These are phyloP conservation scores for Leucozona laternaria DNA, from an alignment of 2,888 invertebrate species.

Conservation along the genomic window DNA sequence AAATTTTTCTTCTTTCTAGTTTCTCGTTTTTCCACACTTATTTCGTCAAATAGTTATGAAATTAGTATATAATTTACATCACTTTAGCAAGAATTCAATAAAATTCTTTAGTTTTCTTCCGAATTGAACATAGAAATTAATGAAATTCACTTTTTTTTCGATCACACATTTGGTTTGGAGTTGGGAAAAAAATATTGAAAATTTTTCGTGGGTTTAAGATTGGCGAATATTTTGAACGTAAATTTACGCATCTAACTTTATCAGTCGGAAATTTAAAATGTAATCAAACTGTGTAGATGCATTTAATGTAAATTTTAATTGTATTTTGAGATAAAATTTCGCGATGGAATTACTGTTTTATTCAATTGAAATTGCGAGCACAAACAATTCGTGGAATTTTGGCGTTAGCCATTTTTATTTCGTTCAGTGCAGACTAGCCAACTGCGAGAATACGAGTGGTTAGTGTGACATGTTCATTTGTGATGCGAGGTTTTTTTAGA, in stretches of 20 bases:
- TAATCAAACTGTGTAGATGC: conserved; percentile 21
- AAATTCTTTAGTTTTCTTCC: background rate
- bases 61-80: conserved; percentile 3
- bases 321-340: conserved; percentile 24
- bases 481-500: conserved; percentile 1
- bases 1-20: conserved; percentile 10
- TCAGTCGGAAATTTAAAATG: background rate
- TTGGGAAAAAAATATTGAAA: conserved; percentile 22
- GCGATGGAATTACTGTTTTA: conserved; percentile 53
- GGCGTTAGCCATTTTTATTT: conserved; percentile 80
- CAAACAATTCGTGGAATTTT: conserved; percentile 79
- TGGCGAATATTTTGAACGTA: conserved; percentile 34
- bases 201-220: conserved; percentile 22
- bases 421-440: conserved; percentile 76
- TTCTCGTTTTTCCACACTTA: conserved; percentile 12
- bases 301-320: conserved; percentile 15
- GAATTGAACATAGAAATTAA: conserved; percentile 1
- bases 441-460: conserved; percentile 65
- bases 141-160: conserved; percentile 39
- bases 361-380: conserved; percentile 76
- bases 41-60: conserved; percentile 1
- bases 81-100: background rate
- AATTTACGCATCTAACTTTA: conserved; percentile 21
- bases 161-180: conserved; percentile 11
- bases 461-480: conserved; percentile 64